Base-by-base conservation (phyloP, 2,888 invertebrate species). In the Adineta ricciae region DNA sequence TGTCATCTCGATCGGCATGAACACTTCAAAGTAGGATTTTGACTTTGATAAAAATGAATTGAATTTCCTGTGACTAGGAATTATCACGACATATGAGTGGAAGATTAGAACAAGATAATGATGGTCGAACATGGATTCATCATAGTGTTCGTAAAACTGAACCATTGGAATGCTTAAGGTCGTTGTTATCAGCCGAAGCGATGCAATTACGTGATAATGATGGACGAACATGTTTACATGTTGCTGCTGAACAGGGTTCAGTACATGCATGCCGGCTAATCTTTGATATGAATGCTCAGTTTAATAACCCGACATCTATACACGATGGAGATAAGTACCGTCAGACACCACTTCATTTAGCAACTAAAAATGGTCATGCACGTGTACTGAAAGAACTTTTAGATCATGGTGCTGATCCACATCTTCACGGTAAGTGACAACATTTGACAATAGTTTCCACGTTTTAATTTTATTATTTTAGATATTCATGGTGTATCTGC, bases 191-290 rank as follows among this genome's bases (percentile, higher is more conserved):
- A 24, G 87, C 88, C 46, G 89, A 90, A 41, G 88, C 89, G n/a
- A 88, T 89, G 8, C 86, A 87, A 24, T 87, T 89, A 36, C 88
- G 87, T 84, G 90, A 90, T 86, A 88, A 89, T 82, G 89, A 90
- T 49, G 90, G 90, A 21, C 90, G 89, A 87, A 90, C 89, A 52
- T 90, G 90, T 78, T 87, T 90, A 78, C 88, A 89, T 83, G 86
- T 88, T 19, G 90, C 90, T 49, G 89, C 90, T 46, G 90, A 90
- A 87, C 88, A 88, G 88, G 90, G 90, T 89, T 90, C 90, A 16
- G 86, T 90, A 85, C 87, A 88, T 82, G 88, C 90, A 1, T 88
- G 88, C 83, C 89, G 89, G 83, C 87, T 89, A 19, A 89, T 90
- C 46, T 78, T 90, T 49, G 90, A 90, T 83, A 89, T 89, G 56